Evolutionary conservation across 2,113 vertebrate genomes (phyloP).

Genomic region (Siphamia tubifer): DNA sequence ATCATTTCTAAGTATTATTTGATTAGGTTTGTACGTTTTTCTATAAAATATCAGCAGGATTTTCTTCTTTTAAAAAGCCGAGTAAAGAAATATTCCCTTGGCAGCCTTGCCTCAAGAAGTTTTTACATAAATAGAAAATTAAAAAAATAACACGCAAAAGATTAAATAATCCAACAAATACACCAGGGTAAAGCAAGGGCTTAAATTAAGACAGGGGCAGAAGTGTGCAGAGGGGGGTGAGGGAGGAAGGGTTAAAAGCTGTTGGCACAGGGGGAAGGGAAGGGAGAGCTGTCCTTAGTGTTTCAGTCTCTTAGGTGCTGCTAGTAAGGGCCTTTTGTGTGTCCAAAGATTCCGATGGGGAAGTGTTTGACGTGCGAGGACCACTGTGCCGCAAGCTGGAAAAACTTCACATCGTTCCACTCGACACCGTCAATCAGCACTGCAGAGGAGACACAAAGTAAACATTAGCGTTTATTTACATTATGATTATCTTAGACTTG

Average conservation of each 20-base stretch:
- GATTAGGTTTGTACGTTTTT: constrained; percentile 27
- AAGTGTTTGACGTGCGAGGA: constrained; percentile 98
- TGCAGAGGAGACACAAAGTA: constrained; percentile 53
- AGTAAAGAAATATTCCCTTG: constrained; percentile 57
- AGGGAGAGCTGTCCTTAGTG: constrained; percentile 34
- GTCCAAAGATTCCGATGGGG: constrained; percentile 95
- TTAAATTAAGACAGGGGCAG: constrained; percentile 65
- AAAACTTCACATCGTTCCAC: constrained; percentile 99
- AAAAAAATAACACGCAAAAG: constrained; percentile 43
- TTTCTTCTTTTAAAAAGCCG: constrained; percentile 64
- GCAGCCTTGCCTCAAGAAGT: constrained; percentile 44
- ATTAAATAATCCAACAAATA: constrained; percentile 59
- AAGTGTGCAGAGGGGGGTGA: constrained; percentile 20
- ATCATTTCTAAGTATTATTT: constrained; percentile 44
- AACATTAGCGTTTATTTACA: too few species aligned
- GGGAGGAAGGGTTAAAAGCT: constrained; percentile 41
- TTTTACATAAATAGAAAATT: constrained; percentile 72
- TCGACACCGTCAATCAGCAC: constrained; percentile 95
- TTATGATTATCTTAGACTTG: too few species aligned
- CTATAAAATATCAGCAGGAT: constrained; percentile 70
- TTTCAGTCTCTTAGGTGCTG: constrained; percentile 55
- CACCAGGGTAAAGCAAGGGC: constrained; percentile 35
- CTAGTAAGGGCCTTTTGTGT: constrained; percentile 90
- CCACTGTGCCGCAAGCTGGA: constrained; percentile 98
- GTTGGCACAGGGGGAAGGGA: constrained; percentile 55